Conservation (phyloP, 1,140 invertebrate species). For the Scaptomyza pallida region DNA sequence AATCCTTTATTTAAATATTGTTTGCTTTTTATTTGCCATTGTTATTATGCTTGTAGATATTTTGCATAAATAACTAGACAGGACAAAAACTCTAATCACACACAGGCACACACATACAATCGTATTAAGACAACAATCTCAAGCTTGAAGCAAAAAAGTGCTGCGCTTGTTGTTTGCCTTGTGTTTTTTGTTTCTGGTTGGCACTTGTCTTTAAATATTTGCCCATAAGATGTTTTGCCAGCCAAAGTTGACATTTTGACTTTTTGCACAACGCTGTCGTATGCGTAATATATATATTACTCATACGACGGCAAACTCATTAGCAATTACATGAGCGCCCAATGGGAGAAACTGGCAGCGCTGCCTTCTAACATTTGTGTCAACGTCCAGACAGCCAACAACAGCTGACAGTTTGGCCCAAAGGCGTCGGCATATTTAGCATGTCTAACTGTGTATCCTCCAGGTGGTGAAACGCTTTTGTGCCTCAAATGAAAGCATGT, state of each 20-base stretch:
- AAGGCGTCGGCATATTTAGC: slow-evolving; percentile 45
- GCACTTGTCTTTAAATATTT: slow-evolving; percentile 37
- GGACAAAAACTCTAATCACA: slow-evolving; percentile 33
- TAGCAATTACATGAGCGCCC: slow-evolving; percentile 52
- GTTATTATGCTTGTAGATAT: slow-evolving; percentile 69
- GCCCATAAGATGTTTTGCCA: slow-evolving; percentile 31
- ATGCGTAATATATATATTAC: slow-evolving; percentile 28
- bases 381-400: slow-evolving; percentile 37
- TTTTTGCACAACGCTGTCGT: slow-evolving; percentile 4
- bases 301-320: slow-evolving; percentile 44
- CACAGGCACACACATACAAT: slow-evolving; percentile 13
- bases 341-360: slow-evolving; percentile 24
- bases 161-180: slow-evolving; percentile 11
- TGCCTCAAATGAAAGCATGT: slow-evolving; percentile 32
- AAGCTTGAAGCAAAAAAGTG: slow-evolving; percentile 35
- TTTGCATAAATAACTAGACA: slow-evolving; percentile 76
- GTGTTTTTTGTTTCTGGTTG: slow-evolving; percentile 23
- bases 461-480: slow-evolving; percentile 55
- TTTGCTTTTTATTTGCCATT: slow-evolving; percentile 72
- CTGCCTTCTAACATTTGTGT: slow-evolving; percentile 38
- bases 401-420: slow-evolving; percentile 23
- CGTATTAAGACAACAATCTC: slow-evolving; percentile 53
- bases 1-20: slow-evolving; percentile 80
- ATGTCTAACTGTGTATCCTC: slow-evolving; percentile 48
- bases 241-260: slow-evolving; percentile 50